Conservation (phyloP, 2,888 invertebrate genomes). For the Diarsia mendica region DNA sequence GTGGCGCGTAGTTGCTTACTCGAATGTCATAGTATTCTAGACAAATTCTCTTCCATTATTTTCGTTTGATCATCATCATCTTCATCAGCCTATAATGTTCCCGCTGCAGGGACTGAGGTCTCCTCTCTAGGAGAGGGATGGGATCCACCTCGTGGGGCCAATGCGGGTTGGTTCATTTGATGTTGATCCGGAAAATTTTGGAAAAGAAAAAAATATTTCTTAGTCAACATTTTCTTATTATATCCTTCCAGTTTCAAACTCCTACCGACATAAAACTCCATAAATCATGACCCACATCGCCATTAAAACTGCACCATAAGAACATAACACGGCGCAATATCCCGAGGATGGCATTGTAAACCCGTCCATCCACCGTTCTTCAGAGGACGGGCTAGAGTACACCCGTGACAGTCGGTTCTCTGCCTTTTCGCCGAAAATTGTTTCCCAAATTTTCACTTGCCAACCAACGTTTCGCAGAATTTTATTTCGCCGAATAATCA, state of each 20-base stretch:
- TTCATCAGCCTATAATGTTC: no score
- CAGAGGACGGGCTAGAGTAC: constrained; percentile 83
- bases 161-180: no score
- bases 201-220: neutral
- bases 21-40: no score
- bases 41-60: neutral
- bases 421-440: no score
- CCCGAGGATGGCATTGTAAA: constrained; percentile 80
- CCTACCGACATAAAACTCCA: constrained; percentile 11
- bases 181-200: neutral
- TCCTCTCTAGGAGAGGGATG: no score
- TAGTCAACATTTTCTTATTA: neutral
- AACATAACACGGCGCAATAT: constrained; percentile 87
- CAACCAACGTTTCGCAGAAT: no score
- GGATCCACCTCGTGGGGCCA: no score
- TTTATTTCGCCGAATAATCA: no score
- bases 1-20: neutral
- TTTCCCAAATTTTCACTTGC: no score
- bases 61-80: neutral
- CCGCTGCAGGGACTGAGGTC: no score
- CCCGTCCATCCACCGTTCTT: constrained; percentile 87
- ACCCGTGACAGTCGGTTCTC: constrained; percentile 90
- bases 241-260: neutral
- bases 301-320: constrained; percentile 74
- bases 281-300: constrained; percentile 49